Evolutionary conservation across 2,113 vertebrate species (phyloP), one percentile per base, ranked within the genome.

Genomic region (Solea solea): DNA sequence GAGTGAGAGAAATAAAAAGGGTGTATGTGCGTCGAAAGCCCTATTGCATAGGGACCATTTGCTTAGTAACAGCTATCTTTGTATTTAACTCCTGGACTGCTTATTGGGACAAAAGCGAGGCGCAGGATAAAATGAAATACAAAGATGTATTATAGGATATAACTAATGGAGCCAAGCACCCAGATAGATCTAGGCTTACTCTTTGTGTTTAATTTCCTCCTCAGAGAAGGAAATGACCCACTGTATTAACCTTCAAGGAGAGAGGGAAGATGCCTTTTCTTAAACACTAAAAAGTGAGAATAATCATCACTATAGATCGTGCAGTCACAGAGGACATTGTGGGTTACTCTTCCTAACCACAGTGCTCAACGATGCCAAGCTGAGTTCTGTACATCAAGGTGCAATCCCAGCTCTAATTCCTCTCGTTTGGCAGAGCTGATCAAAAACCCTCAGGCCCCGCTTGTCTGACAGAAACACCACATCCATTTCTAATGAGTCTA

Each of bases 41-140:
- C 84, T 74, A 63, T 44, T 77, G 87, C 75, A 82, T 70, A 40
- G 69, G 71, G 88, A 90, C 75, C 84, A 90, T 91, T 91, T 89
- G 79, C 88, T 85, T 87, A 84, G 89, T 86, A 86, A 82, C 65
- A 65, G 84, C 86, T 89, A 88, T 92, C 86, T 92, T 89, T 92
- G 88, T 89, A 85, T 93, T 86, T 90, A 82, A 89, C 74, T 86
- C 81, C 78, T 87, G 86, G 87, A 86, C 78, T 90, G 90, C 78
- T 89, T 87, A 90, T 81, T 80, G 74, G 78, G 87, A 88, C 34
- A 62, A 88, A 87, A 88, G 80, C 21, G 74, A 81, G 82, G 86
- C 74, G 72, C 54, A 67, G 71, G 59, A 83, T 91, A 85, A 86
- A 88, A 90, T 84, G 86, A 90, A 91, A 91, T 86, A 90, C 89